Conservation (phyloP, 2,888 invertebrate species). For the Synanthedon myopaeformis region DNA sequence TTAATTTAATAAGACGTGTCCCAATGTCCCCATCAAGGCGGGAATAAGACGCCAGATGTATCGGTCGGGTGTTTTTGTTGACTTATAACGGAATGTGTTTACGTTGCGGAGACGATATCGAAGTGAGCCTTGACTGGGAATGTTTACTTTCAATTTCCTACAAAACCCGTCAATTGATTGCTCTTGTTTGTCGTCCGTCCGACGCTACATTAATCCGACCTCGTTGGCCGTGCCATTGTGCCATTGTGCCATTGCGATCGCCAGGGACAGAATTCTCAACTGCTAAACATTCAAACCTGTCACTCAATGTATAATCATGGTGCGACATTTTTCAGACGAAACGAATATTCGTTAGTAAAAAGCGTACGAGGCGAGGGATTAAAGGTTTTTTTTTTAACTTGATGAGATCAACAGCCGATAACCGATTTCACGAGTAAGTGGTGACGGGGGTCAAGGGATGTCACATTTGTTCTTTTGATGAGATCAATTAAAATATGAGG, state of each 20-base stretch:
- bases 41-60: not conserved
- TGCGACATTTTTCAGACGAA: no score
- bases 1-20: no score
- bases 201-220: not conserved
- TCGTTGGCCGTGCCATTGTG: not conserved
- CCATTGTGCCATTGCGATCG: no score
- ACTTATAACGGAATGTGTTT: not conserved
- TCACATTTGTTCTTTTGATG: not conserved
- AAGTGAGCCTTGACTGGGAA: slow-evolving; percentile 6
- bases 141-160: slow-evolving; percentile 44
- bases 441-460: not conserved
- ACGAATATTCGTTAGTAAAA: no score
- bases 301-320: no score
- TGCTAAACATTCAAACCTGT: no score
- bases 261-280: no score
- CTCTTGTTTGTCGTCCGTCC: slow-evolving; percentile 17
- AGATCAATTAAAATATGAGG: no score
- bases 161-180: slow-evolving; percentile 23
- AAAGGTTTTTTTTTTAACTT: slow-evolving; percentile 38
- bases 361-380: slow-evolving; percentile 43
- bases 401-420: slow-evolving; percentile 11
- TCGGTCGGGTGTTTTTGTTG: not conserved
- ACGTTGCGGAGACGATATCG: not conserved
- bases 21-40: no score
- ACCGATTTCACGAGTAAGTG: not conserved